Evolutionary conservation across 2,797 vertebrate species (phyloP).

Genomic region (Fistularia tabacaria): DNA sequence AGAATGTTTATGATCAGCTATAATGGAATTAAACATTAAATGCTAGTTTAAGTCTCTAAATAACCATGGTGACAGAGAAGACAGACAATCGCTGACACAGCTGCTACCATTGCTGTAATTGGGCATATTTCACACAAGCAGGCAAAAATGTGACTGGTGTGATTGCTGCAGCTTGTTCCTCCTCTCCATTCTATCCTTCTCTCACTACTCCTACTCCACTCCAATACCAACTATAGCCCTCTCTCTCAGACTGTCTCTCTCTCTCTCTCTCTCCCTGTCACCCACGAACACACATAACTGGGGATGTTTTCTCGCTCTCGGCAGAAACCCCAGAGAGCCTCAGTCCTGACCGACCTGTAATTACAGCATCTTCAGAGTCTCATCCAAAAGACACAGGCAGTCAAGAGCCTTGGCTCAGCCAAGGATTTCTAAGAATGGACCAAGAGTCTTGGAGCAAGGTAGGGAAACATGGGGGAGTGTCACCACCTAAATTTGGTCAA

Average conservation of each 20-base stretch:
- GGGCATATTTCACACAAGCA: constrained; percentile 65
- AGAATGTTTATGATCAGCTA: constrained; percentile 16
- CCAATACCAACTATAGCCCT: constrained; percentile 22
- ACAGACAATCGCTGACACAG: constrained; percentile 74
- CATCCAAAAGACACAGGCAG: constrained; percentile 64
- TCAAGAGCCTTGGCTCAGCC: constrained; percentile 44
- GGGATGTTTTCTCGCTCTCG: constrained; percentile 65
- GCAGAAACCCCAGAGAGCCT: constrained; percentile 70
- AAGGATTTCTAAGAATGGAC: constrained; percentile 66
- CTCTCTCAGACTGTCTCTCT: constrained; percentile 19
- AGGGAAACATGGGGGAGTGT: constrained; percentile 34
- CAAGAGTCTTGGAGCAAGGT: constrained; percentile 26
- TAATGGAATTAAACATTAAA: constrained; percentile 70
- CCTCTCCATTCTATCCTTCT: constrained; percentile 15
- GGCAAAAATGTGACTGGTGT: constrained; percentile 46
- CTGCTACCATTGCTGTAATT: constrained; percentile 67
- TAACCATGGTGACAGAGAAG: constrained; percentile 63
- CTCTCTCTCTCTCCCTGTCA: constrained; percentile 28
- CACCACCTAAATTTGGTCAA: constrained; percentile 30
- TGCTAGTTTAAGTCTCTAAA: constrained; percentile 60
- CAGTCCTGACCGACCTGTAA: constrained; percentile 72
- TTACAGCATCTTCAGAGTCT: constrained; percentile 76
- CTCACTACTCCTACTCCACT: constrained; percentile 21
- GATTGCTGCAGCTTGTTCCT: constrained; percentile 36
- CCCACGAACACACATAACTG: constrained; percentile 67